Evolutionary conservation across 2,888 invertebrate genomes (phyloP).

Genomic region (Ganaspis brasiliensis): DNA sequence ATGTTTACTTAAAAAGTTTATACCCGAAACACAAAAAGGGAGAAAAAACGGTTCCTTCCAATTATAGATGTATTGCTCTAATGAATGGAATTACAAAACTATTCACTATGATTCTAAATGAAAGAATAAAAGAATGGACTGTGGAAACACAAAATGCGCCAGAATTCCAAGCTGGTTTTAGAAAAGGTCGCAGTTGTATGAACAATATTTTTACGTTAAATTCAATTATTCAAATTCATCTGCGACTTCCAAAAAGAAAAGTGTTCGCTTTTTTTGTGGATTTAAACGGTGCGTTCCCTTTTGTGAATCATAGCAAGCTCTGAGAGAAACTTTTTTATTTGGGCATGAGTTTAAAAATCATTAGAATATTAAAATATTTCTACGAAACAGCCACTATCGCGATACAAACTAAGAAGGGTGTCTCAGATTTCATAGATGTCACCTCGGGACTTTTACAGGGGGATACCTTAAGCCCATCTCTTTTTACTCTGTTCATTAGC

Average conservation of each 20-base stretch:
- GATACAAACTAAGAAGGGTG: not conserved
- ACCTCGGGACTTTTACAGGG: slow-evolving; percentile 10
- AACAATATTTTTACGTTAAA: not conserved
- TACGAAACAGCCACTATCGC: too few relatives aligned
- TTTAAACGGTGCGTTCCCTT: not conserved
- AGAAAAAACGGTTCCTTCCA: not conserved
- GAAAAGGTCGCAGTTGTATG: too few relatives aligned
- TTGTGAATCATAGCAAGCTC: not conserved
- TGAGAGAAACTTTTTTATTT: not conserved
- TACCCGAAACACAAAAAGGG: too few relatives aligned
- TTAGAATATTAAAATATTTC: too few relatives aligned
- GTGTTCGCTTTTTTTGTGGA: slow-evolving; percentile 5
- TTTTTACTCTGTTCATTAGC: not conserved
- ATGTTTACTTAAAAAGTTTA: not conserved
- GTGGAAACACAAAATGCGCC: not conserved
- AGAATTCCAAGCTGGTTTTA: slow-evolving; percentile 14
- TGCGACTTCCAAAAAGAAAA: not conserved
- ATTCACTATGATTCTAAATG: not conserved
- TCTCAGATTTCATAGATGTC: too few relatives aligned
- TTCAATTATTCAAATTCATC: too few relatives aligned
- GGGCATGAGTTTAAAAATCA: too few relatives aligned
- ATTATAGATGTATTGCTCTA: slow-evolving; percentile 5
- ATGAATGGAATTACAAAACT: slow-evolving; percentile 6
- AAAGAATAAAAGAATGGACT: not conserved
- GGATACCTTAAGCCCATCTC: not conserved